Evolutionary conservation across 2,113 vertebrate species (phyloP).

Genomic region (Canis aureus): DNA sequence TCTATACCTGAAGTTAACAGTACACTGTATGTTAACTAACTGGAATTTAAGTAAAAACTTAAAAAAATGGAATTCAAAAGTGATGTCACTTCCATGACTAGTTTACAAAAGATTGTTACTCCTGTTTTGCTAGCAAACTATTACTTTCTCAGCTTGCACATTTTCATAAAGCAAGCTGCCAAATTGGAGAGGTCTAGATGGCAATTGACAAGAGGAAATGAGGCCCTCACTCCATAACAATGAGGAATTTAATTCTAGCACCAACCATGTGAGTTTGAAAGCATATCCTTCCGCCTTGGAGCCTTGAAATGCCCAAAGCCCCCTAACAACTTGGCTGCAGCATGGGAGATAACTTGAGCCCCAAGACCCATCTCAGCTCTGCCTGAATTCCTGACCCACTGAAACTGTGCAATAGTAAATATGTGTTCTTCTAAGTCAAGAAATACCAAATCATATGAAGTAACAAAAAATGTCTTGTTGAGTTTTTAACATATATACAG

Average conservation of each 20-base stretch:
- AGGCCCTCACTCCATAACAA: neutral
- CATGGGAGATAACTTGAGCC: neutral
- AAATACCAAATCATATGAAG: too few relatives aligned
- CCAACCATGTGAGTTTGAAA: neutral
- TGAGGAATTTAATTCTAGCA: neutral
- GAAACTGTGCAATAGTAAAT: neutral
- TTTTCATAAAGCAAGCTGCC: neutral
- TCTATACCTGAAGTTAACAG: neutral
- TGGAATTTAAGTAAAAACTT: too few relatives aligned
- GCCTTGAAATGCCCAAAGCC: neutral
- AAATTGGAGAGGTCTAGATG: neutral
- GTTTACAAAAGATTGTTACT: neutral
- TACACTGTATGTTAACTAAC: neutral
- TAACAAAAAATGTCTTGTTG: too few relatives aligned
- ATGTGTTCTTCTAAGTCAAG: neutral
- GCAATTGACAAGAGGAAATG: neutral
- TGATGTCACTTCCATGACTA: neutral
- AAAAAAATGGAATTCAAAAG: neutral
- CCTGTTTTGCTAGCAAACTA: neutral
- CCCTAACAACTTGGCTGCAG: rapidly evolving
- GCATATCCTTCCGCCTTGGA: neutral
- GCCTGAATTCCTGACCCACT: neutral
- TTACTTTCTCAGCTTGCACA: neutral
- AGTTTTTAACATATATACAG: too few relatives aligned
- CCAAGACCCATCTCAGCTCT: neutral